Conservation (phyloP, 2,113 vertebrate species). For the Oreochromis aureus region DNA sequence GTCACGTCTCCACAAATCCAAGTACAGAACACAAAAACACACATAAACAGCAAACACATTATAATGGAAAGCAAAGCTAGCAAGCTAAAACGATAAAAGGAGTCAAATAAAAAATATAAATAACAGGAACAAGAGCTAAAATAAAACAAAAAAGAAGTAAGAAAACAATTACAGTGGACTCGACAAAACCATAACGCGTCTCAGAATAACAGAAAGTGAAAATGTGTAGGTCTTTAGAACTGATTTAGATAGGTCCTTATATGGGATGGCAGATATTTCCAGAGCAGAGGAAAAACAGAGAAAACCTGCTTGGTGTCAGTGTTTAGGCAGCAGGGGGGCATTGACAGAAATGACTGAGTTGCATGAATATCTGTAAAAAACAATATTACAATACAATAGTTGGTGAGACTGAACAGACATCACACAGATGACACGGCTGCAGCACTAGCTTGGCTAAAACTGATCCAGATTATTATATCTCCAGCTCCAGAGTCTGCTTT, state of each 20-base stretch:
- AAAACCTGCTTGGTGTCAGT: background rate
- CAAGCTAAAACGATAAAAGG: background rate
- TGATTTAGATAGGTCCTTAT: background rate
- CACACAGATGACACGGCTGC: background rate
- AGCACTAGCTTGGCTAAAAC: background rate
- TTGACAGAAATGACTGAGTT: background rate
- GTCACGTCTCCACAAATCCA: background rate
- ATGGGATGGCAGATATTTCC: background rate
- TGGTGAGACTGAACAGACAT: background rate
- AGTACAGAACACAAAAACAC: background rate
- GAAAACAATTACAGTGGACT: background rate
- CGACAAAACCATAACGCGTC: fast-evolving
- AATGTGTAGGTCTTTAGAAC: background rate
- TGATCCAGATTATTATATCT: background rate
- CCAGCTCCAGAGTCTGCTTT: background rate
- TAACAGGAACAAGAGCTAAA: background rate
- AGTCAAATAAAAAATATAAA: background rate
- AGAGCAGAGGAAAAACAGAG: background rate
- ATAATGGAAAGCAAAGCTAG: background rate
- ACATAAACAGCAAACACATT: background rate
- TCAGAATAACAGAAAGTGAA: background rate
- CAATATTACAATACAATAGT: background rate
- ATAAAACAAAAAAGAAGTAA: background rate
- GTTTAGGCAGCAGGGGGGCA: background rate
- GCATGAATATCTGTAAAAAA: background rate